A percentile compares a stretch with the other conserved stretches of the same genome.
Evolutionary conservation across 2,888 invertebrate genomes (phyloP).

Genomic region (Geotrupes spiniger): DNA sequence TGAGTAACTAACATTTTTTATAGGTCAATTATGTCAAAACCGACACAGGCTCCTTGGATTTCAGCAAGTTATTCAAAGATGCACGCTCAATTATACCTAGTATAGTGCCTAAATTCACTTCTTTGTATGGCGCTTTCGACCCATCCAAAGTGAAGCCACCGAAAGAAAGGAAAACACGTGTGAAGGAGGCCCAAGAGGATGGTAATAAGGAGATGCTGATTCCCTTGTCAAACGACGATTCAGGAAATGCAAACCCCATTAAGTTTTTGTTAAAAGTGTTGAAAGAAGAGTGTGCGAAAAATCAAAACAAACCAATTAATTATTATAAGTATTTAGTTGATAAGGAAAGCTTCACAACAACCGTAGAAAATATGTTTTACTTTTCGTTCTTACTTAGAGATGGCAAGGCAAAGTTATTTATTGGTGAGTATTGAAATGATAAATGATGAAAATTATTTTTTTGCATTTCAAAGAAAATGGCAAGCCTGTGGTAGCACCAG

Average conservation of each 20-base stretch:
- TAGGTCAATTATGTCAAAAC: slow-evolving; percentile 26
- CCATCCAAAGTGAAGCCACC: slow-evolving; percentile 39
- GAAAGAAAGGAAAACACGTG: slow-evolving; percentile 37
- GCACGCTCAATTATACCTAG: slow-evolving; percentile 38
- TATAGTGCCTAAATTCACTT: slow-evolving; percentile 43
- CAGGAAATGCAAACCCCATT: slow-evolving; percentile 58
- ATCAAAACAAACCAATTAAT: slow-evolving; percentile 50
- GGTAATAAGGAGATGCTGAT: slow-evolving; percentile 52
- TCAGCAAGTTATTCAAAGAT: slow-evolving; percentile 41
- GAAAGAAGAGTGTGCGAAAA: slow-evolving; percentile 46
- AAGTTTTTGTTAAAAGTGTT: slow-evolving; percentile 54
- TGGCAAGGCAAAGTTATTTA: slow-evolving; percentile 52
- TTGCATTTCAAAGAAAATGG: slow-evolving; percentile 33
- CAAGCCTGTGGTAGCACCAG: slow-evolving; percentile 39
- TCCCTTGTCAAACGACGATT: slow-evolving; percentile 54
- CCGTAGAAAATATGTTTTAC: slow-evolving; percentile 65
- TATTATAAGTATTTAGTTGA: slow-evolving; percentile 61
- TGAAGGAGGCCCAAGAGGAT: slow-evolving; percentile 38
- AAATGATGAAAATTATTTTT: slow-evolving; percentile 8
- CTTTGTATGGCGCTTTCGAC: slow-evolving; percentile 54
- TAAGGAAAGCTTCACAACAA: slow-evolving; percentile 57
- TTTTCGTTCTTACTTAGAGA: slow-evolving; percentile 62
- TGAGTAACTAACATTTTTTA: background rate
- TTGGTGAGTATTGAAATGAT: slow-evolving; percentile 46
- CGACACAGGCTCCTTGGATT: slow-evolving; percentile 41